Base-by-base conservation (phyloP, 2,113 vertebrate species). In the Misgurnus anguillicaudatus region DNA sequence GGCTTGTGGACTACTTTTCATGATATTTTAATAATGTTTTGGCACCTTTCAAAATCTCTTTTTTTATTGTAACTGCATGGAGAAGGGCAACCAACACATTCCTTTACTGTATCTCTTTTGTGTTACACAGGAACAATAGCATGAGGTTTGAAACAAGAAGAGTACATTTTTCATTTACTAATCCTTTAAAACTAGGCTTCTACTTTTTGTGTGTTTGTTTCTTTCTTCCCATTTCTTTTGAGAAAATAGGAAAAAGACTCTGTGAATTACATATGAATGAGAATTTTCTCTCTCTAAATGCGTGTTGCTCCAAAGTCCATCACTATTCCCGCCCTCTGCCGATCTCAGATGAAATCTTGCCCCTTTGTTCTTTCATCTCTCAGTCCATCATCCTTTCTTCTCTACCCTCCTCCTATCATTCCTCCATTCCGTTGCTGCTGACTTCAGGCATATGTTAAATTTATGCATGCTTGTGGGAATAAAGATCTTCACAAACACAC, bases 391-490 rank as follows among this genome's bases (percentile, higher is more conserved):
- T 64, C 4, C 17, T 65, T 16, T 60, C n/a, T 75, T 66, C 55
- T 73, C 66, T 65, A 9, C 41, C 66, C 68, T 60, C 36, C 47
- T 77, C n/a, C 45, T 75, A 17, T 69, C 41, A 19, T 70, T 74
- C 62, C 47, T 62, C 68, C 19, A 55, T 65, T 80, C 48, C 38
- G 66, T 48, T 77, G 58, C 80, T 83, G 78, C 74, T 83, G 82
- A 82, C 80, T 68, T 73, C 73, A 80, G 80, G 79, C 72, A 73
- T 66, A 86, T 72, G 73, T 76, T 82, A 79, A 79, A 85, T 82
- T 73, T 78, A 85, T 77, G 67, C 58, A 21, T 36, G 62, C 71
- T 48, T 58, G 64, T 65, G 62, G 31, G 78, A 75, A 78, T 82
- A 83, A 72, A 82, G 68, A 60, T 64, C 24, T 74, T 38, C 24